Evolutionary conservation across 2,888 invertebrate genomes (phyloP), one percentile per base, ranked within the genome.

Genomic region (Antheraea assamensis): DNA sequence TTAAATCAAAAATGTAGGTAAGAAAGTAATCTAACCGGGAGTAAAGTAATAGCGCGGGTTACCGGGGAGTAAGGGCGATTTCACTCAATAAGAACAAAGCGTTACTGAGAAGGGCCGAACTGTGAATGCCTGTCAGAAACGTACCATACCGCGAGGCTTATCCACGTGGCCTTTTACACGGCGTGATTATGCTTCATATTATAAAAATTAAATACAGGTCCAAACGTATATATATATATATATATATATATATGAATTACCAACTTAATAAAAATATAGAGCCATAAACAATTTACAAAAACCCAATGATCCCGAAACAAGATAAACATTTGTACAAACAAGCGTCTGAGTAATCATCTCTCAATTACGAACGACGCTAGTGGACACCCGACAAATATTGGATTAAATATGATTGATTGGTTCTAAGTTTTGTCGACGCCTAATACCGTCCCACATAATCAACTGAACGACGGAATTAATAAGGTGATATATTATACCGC

Each of bases 361-460:
- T 82, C 88, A 86, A 88, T 88, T 87, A 88, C 82, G 78, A 78
- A 76, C 80, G 77, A 81, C 76, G 78, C 76, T 76, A 81, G 79
- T 81, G 82, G 82, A 81, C 81, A 80, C 78, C 81, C 82, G 87
- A 88, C 88, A 87, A 88, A 88, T 88, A 88, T 88, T 86, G 85
- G 86, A 88, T 87, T 87, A 86, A 80, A 77, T 85, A 87, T 90
- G 91, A 91, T 90, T 89, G 90, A 91, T 90, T 87, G 84, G 82
- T 70, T 77, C 82, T 83, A 84, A 88, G 84, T 87, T 87, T 84
- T 84, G 85, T 85, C 85, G 83, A 82, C 85, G 78, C n/a, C 55
- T 71, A 64, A 49, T 71, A 61, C 35, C 72, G 61, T 64, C 49
- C 71, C 71, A 71, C 35, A 68, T 70, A 75, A 75, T 75, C 75